Base-by-base conservation (phyloP, 2,113 vertebrate genomes). In the Notothenia coriiceps region DNA sequence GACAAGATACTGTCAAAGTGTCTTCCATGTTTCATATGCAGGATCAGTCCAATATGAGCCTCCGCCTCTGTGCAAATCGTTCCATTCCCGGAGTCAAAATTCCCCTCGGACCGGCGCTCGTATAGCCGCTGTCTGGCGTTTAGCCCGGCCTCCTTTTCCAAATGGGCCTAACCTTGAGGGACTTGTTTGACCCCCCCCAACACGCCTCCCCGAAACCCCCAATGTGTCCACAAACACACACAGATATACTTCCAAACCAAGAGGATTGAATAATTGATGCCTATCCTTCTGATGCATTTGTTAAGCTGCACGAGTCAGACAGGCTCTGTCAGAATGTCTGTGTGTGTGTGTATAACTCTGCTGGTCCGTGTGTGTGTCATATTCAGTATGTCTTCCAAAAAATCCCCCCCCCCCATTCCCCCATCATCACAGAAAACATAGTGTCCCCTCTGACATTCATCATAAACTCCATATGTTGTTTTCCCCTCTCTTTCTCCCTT, bases 191-290 rank as follows among this genome's bases (percentile, higher is more conserved):
- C 80, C 57, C 79, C 94, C 44, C 35, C 93, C 68, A n/a, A 55
- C 59, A 33, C 18, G 47, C 22, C 29, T 22, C 56, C 33, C 33
- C 55, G n/a, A 10, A 55, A 17, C 57, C 52, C 11, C 76, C 7
- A 11, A 0, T 22, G 15, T 59, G 43, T 75, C 18, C 83, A 82
- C 85, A 74, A 59, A 84, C 43, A 67, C 85, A 82, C 68, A 77
- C 72, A 86, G 70, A 91, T 78, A 83, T 94, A 83, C 94, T 92
- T 94, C 93, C 94, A 94, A 95, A 95, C 93, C 93, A 92, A 96
- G 94, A 92, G 94, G 93, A 74, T 92, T 99, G 94, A 99, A 99
- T 99, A 97, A 98, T 98, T 98, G 95, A 98, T 98, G 93, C 29
- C 79, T 59, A 94, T 94, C 94, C 93, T 96, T 96, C 95, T 93